phyloP scores from a whole-genome alignment of 2,888 invertebrate species.

The Choreutis nemorana region DNA sequence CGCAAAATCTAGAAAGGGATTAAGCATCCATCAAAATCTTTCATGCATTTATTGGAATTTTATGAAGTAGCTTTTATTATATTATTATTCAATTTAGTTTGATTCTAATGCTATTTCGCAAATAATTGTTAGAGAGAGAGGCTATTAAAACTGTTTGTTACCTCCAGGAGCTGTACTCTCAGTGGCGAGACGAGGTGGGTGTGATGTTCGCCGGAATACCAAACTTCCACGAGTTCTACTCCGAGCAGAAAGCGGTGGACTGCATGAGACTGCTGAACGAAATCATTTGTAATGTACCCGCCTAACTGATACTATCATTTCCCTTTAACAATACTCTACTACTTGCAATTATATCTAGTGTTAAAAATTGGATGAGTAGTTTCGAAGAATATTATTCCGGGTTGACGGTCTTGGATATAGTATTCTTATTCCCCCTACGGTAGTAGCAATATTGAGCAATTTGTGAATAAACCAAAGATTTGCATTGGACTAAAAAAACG shows the following conservation, averaged over 20 bases:
- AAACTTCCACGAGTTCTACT: constrained; percentile 98
- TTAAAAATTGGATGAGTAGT: too few species aligned
- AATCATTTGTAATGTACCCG: constrained; percentile 83
- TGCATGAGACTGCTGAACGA: constrained; percentile 97
- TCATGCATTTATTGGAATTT: constrained; percentile 39
- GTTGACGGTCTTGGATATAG: too few species aligned
- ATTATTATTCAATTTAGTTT: too few species aligned
- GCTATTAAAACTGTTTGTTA: neutral
- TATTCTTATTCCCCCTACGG: too few species aligned
- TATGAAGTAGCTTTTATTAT: constrained; percentile 36
- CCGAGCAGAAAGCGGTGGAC: constrained; percentile 97
- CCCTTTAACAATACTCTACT: neutral
- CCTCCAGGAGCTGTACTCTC: constrained; percentile 78
- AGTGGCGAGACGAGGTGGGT: constrained; percentile 85
- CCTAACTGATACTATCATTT: neutral
- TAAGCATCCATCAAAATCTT: too few species aligned
- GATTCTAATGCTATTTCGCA: too few species aligned
- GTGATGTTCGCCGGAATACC: constrained; percentile 98
- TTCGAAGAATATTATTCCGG: too few species aligned
- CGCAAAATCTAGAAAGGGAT: too few species aligned
- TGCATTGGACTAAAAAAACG: too few species aligned
- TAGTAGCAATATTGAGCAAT: too few species aligned
- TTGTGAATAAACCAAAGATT: too few species aligned
- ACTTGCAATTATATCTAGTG: neutral
- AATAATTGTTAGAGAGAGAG: too few species aligned